Evolutionary conservation across 2,888 invertebrate species (phyloP), one percentile per base, ranked within the genome.

Genomic region (Brachyopa scutellaris): DNA sequence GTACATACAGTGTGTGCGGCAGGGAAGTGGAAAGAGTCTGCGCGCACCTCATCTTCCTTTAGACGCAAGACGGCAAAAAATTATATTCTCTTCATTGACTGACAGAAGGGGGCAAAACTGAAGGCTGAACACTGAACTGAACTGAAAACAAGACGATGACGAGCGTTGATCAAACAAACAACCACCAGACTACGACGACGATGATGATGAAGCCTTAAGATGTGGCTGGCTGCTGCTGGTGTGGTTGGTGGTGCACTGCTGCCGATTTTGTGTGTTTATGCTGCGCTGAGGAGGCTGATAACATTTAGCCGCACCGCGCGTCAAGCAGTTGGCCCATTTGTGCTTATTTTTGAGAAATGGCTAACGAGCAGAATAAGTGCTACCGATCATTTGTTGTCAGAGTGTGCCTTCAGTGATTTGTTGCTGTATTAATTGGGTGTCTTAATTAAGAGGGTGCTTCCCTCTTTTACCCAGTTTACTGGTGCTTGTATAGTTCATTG

Each of bases 341-440:
- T 26, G 26, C 6, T 26, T 26, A 5, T 26, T 26, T 26, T 26
- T 26, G 36, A 78, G 11, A 53, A 78, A 72, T 72, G 51, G 29
- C 59, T 61, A 79, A 61, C 66, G 59, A 79, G 45, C 59, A 15
- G 33, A 72, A 57, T 57, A 59, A 72, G 59, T 47, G 73, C 78
- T 79, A 73, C 78, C 45, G 59, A 73, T 79, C 64, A 78, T 72
- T 66, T 66, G 66, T 66, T 66, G 45, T 36, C 47, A 53, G 57
- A 59, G 66, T 59, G 49, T 61, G 40, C 47, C 59, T 57, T 38
- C 53, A 53, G 53, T 79, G 61, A 79, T 79, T 73, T 79, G 67
- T 79, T 73, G 45, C 53, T 40, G 53, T 45, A 67, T 73, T 79
- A 73, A 73, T 79, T 73, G 66, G 73, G 73, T 67, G 73, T 73